phyloP scores from a whole-genome alignment of 2,113 vertebrate genomes.

The Hydrochoerus hydrochaeris region DNA sequence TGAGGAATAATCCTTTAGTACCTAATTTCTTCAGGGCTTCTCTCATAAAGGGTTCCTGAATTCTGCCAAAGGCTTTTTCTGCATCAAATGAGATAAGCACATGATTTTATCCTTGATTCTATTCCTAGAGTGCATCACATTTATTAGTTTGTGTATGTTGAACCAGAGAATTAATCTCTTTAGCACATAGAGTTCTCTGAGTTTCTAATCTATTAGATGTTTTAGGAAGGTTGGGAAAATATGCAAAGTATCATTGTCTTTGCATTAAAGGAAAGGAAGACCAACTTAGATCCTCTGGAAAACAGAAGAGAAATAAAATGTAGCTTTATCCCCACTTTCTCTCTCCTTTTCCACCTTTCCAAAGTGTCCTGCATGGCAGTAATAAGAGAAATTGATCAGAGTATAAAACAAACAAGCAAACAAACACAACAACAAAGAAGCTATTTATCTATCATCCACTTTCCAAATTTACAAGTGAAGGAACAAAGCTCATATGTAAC shows the following conservation, averaged over 20 bases:
- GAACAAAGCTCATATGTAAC: not conserved
- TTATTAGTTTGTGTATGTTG: not conserved
- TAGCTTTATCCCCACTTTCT: not conserved
- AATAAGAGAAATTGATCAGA: not conserved
- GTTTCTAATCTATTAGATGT: slow-evolving; percentile 14
- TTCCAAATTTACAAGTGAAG: not conserved
- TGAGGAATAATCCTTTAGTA: not conserved
- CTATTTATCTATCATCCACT: not conserved
- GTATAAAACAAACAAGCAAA: not conserved
- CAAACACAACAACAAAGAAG: not conserved
- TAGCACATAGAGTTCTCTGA: not conserved
- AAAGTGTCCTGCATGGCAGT: not conserved
- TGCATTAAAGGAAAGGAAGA: not conserved
- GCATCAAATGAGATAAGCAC: not conserved
- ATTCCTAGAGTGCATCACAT: not conserved
- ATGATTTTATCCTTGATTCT: not conserved
- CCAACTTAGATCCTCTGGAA: not conserved
- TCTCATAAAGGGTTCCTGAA: not conserved
- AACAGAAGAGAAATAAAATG: slow-evolving; percentile 11
- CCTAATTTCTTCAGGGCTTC: not conserved
- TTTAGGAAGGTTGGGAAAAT: slow-evolving; percentile 33
- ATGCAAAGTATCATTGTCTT: not conserved
- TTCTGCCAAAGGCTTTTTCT: not conserved
- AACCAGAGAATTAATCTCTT: not conserved
- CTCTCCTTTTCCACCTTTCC: not conserved